Base-by-base conservation (phyloP, 2,888 invertebrate species). In the Megamerina dolium region DNA sequence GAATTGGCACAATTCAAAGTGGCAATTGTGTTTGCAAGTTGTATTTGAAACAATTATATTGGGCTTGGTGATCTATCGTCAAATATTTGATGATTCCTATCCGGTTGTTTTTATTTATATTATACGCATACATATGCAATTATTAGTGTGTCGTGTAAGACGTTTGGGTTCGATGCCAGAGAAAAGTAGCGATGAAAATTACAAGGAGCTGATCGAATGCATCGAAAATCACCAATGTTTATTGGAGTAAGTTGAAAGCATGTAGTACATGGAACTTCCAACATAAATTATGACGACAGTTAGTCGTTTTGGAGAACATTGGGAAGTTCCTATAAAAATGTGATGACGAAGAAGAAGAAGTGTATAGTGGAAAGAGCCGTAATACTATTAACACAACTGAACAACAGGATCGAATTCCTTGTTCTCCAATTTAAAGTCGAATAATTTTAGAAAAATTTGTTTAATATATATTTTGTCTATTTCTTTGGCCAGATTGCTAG, bases 141-240 rank as follows among this genome's bases (percentile, higher is more conserved):
- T 27, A 13, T 27, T 27, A 13, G 27, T 5, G 5, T 10, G 13
- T n/a, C 27, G 27, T 27, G 27, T 27, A 3, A 10, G 27, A n/a
- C 5, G 27, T 27, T 27, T 27, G 5, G 27, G 27, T 4, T 4
- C 27, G 12, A 27, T n/a, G 10, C 12, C 27, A 27, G 27, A 10
- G 5, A 27, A n/a, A 13, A 27, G 13, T 27, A 13, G 13, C 10
- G 18, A 34, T 34, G n/a, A 29, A 14, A 29, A 37, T 27, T 29
- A 14, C 13, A 18, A 29, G n/a, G 17, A 29, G 3, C 10, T 37
- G 18, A 29, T 37, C 9, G 8, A 37, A 10, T 37, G 37, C 13
- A 29, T 37, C 29, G 17, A 37, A 13, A 29, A 37, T 37, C 37
- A 37, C 29, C 27, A 17, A 13, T 16, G 29, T 27, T 18, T 37